Conservation (phyloP, 2,113 vertebrate species). For the Elaphurus davidianus region DNA sequence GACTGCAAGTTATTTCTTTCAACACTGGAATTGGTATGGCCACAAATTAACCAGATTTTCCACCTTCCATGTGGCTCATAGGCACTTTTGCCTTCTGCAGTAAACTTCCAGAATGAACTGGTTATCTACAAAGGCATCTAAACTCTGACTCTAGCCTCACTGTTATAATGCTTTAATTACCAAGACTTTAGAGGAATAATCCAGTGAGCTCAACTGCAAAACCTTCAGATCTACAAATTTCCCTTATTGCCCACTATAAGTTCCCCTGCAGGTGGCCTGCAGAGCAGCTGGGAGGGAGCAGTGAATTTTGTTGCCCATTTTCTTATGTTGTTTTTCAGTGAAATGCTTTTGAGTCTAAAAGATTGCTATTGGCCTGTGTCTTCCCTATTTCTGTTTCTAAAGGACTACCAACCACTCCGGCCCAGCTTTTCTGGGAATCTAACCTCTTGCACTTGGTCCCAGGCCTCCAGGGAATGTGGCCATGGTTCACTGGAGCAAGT, state of each 20-base stretch:
- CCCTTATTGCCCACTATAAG: rapidly evolving
- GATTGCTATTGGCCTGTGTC: not conserved
- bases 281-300: not conserved
- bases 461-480: not conserved
- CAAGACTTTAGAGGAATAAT: not conserved
- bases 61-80: not conserved
- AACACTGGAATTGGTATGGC: not conserved
- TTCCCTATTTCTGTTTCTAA: not conserved
- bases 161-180: not conserved
- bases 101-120: not conserved
- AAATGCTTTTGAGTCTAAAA: not conserved
- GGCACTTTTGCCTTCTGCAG: not conserved
- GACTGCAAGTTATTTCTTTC: not conserved
- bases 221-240: not conserved
- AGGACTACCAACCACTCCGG: not conserved
- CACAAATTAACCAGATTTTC: not conserved
- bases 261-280: not conserved
- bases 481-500: slow-evolving; percentile 34
- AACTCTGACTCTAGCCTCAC: not conserved
- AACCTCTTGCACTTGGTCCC: not conserved
- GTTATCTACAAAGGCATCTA: not conserved
- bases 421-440: not conserved
- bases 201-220: not conserved
- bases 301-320: not conserved
- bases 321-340: not conserved